phyloP scores from a whole-genome alignment of 2,113 vertebrate species.

The Pteruthius melanotis region DNA sequence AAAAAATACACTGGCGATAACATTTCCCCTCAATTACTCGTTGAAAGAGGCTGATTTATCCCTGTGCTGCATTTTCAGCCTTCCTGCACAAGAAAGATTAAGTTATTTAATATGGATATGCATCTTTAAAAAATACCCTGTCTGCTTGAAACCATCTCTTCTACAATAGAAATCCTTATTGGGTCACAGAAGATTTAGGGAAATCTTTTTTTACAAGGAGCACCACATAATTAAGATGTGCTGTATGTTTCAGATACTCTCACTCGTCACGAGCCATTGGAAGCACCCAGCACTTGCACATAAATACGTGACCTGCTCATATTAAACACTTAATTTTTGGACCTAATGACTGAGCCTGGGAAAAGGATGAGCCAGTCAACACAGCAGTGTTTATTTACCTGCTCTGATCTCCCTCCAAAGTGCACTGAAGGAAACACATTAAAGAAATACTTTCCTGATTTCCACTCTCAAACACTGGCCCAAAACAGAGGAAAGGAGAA shows the following conservation, averaged over 20 bases:
- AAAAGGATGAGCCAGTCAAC: background rate
- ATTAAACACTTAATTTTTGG: background rate
- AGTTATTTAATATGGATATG: conserved; percentile 44
- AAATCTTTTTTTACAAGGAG: conserved; percentile 2
- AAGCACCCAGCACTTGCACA: background rate
- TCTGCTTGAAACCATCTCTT: conserved; percentile 20
- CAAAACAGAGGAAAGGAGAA: background rate
- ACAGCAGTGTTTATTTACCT: background rate
- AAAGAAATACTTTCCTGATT: conserved; percentile 8
- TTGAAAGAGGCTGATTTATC: conserved; percentile 53
- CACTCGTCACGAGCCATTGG: background rate
- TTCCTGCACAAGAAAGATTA: conserved; percentile 47
- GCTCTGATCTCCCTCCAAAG: conserved; percentile 4
- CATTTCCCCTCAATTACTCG: conserved; percentile 54
- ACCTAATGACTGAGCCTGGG: background rate
- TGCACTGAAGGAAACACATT: background rate
- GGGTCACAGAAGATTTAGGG: conserved; percentile 10
- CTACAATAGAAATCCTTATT: background rate
- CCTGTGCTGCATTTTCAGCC: conserved; percentile 21
- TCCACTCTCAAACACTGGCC: background rate
- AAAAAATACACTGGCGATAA: conserved; percentile 53
- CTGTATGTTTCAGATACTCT: background rate
- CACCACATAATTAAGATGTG: conserved; percentile 22
- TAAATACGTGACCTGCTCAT: background rate
- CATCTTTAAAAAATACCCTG: conserved; percentile 20